Evolutionary conservation across 2,113 vertebrate genomes (phyloP).

Genomic region (Nannospalax galili): DNA sequence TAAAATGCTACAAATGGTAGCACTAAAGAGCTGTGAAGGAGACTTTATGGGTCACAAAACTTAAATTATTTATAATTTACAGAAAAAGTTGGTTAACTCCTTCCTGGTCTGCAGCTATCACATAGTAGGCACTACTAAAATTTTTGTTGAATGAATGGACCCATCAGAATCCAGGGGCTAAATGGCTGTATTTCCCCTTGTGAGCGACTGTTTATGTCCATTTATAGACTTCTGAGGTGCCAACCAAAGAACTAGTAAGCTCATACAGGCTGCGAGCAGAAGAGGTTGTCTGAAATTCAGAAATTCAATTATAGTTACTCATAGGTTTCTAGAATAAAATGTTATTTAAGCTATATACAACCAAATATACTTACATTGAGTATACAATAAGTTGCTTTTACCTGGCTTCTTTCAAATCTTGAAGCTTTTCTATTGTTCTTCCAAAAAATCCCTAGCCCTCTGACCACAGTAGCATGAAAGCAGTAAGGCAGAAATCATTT

Average conservation of each 20-base stretch:
- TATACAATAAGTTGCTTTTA: not conserved
- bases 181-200: not conserved
- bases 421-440: not conserved
- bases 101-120: not conserved
- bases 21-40: not conserved
- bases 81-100: not conserved
- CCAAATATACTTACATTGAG: not conserved
- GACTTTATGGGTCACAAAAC: not conserved
- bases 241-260: not conserved
- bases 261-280: no score
- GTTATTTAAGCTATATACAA: not conserved
- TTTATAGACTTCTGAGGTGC: not conserved
- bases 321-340: not conserved
- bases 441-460: not conserved
- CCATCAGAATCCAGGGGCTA: not conserved
- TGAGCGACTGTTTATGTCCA: not conserved
- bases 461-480: not conserved
- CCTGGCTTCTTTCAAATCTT: conserved; percentile 10
- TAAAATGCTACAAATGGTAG: not conserved
- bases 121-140: not conserved
- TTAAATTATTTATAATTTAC: not conserved
- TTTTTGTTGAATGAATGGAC: not conserved
- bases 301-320: not conserved
- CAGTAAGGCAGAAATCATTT: not conserved
- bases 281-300: no score